Conservation (phyloP, 2,797 vertebrate genomes). For the Karalla daura region DNA sequence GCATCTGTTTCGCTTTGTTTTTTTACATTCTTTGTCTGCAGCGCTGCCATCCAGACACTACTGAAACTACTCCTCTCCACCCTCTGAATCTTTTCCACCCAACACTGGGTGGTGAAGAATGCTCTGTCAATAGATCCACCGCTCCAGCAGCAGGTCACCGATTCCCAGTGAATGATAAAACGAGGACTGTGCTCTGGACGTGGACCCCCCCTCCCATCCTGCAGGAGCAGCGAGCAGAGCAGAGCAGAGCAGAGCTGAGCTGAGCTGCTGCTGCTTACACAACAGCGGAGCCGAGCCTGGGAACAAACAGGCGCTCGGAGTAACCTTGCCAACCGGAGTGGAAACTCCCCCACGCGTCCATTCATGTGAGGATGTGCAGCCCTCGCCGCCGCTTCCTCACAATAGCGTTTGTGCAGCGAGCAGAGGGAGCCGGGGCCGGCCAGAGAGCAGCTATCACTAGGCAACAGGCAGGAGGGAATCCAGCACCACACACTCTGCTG, state of each 20-base stretch:
- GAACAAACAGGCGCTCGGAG: conserved; percentile 56
- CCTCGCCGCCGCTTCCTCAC: conserved; percentile 53
- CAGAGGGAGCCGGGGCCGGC: conserved; percentile 48
- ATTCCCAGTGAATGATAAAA: too few species aligned
- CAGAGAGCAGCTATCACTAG: conserved; percentile 73
- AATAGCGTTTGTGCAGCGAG: conserved; percentile 49
- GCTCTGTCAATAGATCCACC: too few species aligned
- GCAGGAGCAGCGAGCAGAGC: conserved; percentile 29
- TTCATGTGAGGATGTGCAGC: conserved; percentile 68
- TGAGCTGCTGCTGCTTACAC: conserved; percentile 42
- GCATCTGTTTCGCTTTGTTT: too few species aligned
- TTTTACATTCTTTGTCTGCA: too few species aligned
- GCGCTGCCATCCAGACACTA: too few species aligned
- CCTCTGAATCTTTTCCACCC: too few species aligned
- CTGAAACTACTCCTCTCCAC: too few species aligned
- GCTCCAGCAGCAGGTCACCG: background rate
- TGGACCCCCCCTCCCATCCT: background rate
- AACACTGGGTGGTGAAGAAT: too few species aligned
- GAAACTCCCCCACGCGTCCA: conserved; percentile 64
- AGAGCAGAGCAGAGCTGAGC: too few species aligned
- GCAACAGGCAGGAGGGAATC: conserved; percentile 76
- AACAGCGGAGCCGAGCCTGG: conserved; percentile 46
- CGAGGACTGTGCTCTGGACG: background rate
- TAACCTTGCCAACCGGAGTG: conserved; percentile 63
- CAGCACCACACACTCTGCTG: conserved; percentile 36